These are phyloP conservation scores for Leptura quadrifasciata DNA, from an alignment of 2,888 invertebrate genomes.

Conservation along the genomic window DNA sequence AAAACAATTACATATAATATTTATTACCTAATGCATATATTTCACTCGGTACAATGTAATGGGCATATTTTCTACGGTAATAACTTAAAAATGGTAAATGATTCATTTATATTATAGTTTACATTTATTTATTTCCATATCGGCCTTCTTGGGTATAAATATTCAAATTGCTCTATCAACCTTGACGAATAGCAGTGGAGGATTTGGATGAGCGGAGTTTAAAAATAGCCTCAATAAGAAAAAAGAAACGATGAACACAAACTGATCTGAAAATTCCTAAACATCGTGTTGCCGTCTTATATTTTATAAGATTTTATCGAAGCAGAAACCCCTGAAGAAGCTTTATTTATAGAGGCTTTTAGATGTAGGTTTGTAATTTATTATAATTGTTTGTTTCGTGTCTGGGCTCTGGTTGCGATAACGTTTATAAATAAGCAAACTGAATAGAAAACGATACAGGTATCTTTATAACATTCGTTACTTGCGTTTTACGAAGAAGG, in stretches of 20 bases:
- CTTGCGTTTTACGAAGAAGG: too few species aligned
- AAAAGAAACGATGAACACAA: neutral
- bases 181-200: conserved; percentile 17
- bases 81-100: neutral
- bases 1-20: neutral
- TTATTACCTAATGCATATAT: neutral
- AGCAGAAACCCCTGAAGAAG: neutral
- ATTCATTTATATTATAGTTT: neutral
- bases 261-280: neutral
- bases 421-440: neutral
- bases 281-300: neutral
- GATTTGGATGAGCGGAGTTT: conserved; percentile 17
- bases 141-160: conserved; percentile 3
- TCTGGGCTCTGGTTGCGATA: neutral
- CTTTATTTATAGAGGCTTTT: neutral
- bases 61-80: neutral
- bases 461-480: too few species aligned
- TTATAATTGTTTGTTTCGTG: neutral
- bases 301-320: conserved; percentile 2
- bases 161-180: conserved; percentile 12
- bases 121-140: neutral
- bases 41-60: neutral
- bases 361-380: neutral
- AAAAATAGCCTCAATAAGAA: conserved; percentile 28
- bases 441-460: too few species aligned